These are phyloP conservation scores for Lithobius niger DNA, from an alignment of 1,140 invertebrate species.

Conservation along the genomic window DNA sequence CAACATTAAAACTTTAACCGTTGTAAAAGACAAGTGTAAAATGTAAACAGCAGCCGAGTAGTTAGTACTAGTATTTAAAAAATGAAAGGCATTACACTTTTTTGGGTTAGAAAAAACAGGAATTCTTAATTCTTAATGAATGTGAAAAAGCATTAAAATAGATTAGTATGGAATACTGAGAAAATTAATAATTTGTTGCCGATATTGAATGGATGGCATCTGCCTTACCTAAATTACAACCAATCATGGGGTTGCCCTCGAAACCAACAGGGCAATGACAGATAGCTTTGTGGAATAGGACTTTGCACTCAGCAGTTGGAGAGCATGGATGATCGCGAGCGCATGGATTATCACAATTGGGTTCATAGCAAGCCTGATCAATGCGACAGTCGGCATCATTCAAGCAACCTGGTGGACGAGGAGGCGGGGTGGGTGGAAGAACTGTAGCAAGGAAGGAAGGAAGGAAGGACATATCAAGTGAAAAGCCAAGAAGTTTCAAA, in stretches of 20 bases:
- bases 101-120: not conserved
- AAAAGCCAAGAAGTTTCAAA: too few species aligned
- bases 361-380: slow-evolving; percentile 18
- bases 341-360: slow-evolving; percentile 23
- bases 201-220: not conserved
- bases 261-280: slow-evolving; percentile 22
- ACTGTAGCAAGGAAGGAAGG: too few species aligned
- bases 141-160: not conserved
- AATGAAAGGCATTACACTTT: too few species aligned
- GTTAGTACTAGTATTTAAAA: not conserved
- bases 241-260: slow-evolving; percentile 21
- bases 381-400: slow-evolving; percentile 20
- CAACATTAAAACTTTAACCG: too few species aligned
- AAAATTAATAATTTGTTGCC: not conserved
- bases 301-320: slow-evolving; percentile 22
- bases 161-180: not conserved
- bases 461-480: too few species aligned
- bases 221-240: slow-evolving; percentile 6
- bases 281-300: slow-evolving; percentile 20
- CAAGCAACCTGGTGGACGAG: slow-evolving; percentile 14
- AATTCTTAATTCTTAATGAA: too few species aligned
- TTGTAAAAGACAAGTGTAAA: too few species aligned
- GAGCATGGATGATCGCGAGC: slow-evolving; percentile 22
- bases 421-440: too few species aligned
- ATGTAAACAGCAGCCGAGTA: too few species aligned